These are phyloP conservation scores for Fistularia commersonii DNA, from an alignment of 2,797 vertebrate genomes.

Conservation along the genomic window DNA sequence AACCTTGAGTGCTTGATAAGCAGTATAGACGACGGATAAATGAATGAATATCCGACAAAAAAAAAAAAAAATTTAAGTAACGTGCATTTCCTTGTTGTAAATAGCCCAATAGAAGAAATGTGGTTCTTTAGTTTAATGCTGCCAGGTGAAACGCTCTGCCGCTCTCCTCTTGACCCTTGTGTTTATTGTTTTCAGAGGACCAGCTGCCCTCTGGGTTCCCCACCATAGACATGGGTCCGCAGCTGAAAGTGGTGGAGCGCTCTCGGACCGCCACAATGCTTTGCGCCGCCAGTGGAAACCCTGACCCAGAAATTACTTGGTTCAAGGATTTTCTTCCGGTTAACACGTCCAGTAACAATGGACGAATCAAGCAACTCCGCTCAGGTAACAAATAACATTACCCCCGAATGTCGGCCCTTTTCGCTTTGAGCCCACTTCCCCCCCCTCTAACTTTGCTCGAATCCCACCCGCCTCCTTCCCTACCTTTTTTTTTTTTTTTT, in stretches of 20 bases:
- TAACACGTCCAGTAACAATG: slow-evolving; percentile 94
- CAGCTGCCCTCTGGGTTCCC: slow-evolving; percentile 95
- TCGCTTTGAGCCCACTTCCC: not conserved
- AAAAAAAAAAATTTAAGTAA: too few relatives aligned
- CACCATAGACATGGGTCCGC: slow-evolving; percentile 98
- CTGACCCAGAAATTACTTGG: slow-evolving; percentile 98
- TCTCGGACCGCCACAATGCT: slow-evolving; percentile 98
- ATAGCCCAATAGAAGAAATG: too few relatives aligned
- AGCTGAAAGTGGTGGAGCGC: slow-evolving; percentile 97
- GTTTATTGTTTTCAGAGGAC: slow-evolving; percentile 80
- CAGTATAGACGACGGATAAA: too few relatives aligned
- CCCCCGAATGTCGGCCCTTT: slow-evolving; percentile 11
- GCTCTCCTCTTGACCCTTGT: slow-evolving; percentile 22
- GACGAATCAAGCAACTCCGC: slow-evolving; percentile 92
- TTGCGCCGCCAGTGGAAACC: slow-evolving; percentile 95
- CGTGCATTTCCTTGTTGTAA: too few relatives aligned
- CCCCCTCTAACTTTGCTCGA: slow-evolving; percentile 9
- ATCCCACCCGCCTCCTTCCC: slow-evolving; percentile 11
- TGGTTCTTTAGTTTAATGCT: too few relatives aligned
- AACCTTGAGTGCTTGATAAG: too few relatives aligned
- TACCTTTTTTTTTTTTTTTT: slow-evolving; percentile 25
- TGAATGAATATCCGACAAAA: too few relatives aligned
- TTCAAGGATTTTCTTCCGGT: slow-evolving; percentile 98
- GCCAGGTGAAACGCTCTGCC: not conserved
- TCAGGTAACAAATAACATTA: slow-evolving; percentile 67